Evolutionary conservation across 2,888 invertebrate species (phyloP).

Genomic region (Polymixis lichenea): DNA sequence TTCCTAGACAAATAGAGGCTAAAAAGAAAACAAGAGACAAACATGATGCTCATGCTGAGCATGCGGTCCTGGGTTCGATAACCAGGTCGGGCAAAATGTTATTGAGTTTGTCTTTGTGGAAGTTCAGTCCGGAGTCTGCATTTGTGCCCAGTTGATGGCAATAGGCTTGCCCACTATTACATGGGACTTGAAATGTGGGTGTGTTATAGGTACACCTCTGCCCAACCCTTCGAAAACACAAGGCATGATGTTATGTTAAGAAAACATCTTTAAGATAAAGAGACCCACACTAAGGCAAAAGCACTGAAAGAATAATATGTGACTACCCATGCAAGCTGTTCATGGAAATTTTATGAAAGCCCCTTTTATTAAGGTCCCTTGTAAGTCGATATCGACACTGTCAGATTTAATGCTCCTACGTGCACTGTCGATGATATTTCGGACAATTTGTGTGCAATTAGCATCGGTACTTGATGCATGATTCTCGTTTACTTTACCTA

Average conservation of each 20-base stretch:
- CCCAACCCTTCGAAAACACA: no score
- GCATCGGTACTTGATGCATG: slow-evolving; percentile 15
- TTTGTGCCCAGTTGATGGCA: no score
- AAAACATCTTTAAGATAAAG: neutral
- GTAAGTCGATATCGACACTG: slow-evolving; percentile 13
- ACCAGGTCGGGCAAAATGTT: no score
- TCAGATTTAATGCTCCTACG: slow-evolving; percentile 39
- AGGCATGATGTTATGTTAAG: neutral
- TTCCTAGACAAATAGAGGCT: neutral
- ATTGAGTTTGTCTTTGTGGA: no score
- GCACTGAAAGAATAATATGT: slow-evolving; percentile 6
- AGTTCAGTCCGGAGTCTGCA: no score
- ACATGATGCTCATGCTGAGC: no score
- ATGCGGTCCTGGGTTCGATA: no score
- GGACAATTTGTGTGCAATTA: slow-evolving; percentile 42
- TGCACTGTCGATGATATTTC: slow-evolving; percentile 35
- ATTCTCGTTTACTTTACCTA: slow-evolving; percentile 21
- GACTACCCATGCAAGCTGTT: slow-evolving; percentile 26
- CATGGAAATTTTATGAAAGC: slow-evolving; percentile 31
- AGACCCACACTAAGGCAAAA: neutral
- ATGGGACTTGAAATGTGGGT: no score
- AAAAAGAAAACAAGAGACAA: neutral
- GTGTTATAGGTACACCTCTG: no score
- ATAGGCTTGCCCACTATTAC: no score
- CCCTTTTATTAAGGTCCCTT: slow-evolving; percentile 27